Evolutionary conservation across 2,797 vertebrate genomes (phyloP), one percentile per base, ranked within the genome.

Genomic region (Oryzias sinensis): DNA sequence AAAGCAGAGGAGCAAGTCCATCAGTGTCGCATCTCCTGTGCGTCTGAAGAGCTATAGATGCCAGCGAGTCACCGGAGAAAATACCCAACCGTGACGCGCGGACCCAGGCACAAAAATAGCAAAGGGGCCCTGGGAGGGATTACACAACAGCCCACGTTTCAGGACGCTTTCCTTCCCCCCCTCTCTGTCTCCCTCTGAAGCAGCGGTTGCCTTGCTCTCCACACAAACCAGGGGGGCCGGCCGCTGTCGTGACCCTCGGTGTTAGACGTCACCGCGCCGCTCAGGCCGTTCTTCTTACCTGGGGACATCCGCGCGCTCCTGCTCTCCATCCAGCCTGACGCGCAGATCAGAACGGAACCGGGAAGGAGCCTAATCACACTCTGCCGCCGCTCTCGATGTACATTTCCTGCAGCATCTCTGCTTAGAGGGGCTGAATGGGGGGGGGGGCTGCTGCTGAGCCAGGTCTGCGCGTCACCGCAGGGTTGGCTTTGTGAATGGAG

Each of bases 81-180:
- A 98, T 99, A 99, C 96, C 97, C 96, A 95, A 94, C 91, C 93
- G 93, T 98, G 96, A 99, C 95, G 89, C 74, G 95, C 94, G 93
- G 94, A 96, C 95, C 95, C 95, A 96, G 94, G 94, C 93, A 96
- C 95, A 95, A 96, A 99, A 99, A 99, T 99, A 98, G 97, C 94
- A 95, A 93, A 93, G 96, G 97, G 97, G 97, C 96, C 96, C 95
- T 93, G 90, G 90, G 89, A 96, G 85, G 95, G 97, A 93, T 94
- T 96, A 94, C 94, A 95, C 94, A 95, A 99, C 94, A 94, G 94
- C 94, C 97, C 93, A 97, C 97, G 93, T 94, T 94, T 90, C 93
- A 93, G 92, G 94, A 90, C 94, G 92, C 95, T 94, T 96, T 93
- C 90, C 66, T 85, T 83, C 74, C 25, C 62, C 42, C 55, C 62